phyloP scores from a whole-genome alignment of 2,797 vertebrate species.

The Masticophis lateralis region DNA sequence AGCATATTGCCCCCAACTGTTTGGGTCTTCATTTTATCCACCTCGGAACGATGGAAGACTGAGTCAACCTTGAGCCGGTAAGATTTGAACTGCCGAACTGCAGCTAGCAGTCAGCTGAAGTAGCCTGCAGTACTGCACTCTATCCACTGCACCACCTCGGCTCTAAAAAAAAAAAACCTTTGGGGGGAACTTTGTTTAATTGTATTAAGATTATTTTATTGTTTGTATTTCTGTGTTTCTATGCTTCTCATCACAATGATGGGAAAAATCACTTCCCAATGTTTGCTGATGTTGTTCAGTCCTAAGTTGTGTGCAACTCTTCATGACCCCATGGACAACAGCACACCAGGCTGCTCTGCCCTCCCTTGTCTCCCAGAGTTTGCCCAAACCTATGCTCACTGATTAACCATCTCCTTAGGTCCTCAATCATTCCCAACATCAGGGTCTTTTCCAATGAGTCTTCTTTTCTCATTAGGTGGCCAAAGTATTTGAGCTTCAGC shows the following conservation, averaged over 20 bases:
- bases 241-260: neutral
- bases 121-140: too few relatives aligned
- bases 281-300: neutral
- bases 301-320: neutral
- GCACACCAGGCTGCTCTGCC: neutral
- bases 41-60: too few relatives aligned
- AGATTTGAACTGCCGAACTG: too few relatives aligned
- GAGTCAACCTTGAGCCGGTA: too few relatives aligned
- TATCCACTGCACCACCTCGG: too few relatives aligned
- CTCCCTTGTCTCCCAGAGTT: too few relatives aligned
- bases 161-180: neutral
- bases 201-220: neutral
- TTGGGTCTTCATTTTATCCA: too few relatives aligned
- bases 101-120: too few relatives aligned
- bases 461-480: neutral
- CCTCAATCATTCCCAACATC: neutral
- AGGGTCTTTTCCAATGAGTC: neutral
- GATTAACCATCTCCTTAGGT: neutral
- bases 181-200: neutral
- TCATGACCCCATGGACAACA: neutral
- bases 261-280: neutral
- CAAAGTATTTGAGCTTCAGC: neutral
- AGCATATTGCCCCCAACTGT: too few relatives aligned
- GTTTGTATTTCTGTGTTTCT: neutral
- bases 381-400: too few relatives aligned